Evolutionary conservation across 2,113 vertebrate species (phyloP).

Genomic region (Meles meles): DNA sequence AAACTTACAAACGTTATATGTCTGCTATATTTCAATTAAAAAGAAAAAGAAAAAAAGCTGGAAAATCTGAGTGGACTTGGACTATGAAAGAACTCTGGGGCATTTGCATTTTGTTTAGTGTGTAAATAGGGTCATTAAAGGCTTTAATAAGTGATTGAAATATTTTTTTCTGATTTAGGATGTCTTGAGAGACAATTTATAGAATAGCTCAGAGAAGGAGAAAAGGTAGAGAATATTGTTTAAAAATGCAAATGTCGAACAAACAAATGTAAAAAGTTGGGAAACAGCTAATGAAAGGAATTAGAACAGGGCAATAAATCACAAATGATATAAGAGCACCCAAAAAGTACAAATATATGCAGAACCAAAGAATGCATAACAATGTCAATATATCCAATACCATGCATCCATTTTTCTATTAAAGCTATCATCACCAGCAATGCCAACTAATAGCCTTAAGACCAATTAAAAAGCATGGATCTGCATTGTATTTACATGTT

Average conservation of each 20-base stretch:
- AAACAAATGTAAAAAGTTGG: not conserved
- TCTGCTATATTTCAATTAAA: not conserved
- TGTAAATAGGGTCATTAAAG: not conserved
- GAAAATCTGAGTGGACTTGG: not conserved
- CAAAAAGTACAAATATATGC: not conserved
- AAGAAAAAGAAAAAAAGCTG: not conserved
- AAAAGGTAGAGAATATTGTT: not conserved
- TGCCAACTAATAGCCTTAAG: not conserved
- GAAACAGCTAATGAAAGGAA: not conserved
- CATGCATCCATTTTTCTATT: not conserved
- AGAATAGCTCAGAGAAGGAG: not conserved
- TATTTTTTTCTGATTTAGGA: not conserved
- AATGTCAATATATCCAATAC: not conserved
- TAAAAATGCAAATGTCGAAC: not conserved
- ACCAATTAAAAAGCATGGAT: not conserved
- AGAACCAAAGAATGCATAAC: not conserved
- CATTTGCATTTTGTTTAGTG: not conserved
- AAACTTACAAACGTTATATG: not conserved
- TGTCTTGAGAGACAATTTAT: not conserved
- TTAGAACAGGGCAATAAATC: not conserved
- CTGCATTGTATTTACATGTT: not conserved
- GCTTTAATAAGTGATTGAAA: not conserved
- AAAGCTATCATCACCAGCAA: not conserved
- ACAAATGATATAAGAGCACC: not conserved
- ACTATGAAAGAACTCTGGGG: not conserved